Evolutionary conservation across 1,140 invertebrate genomes (phyloP).

Genomic region (Stegodyphus dumicola): DNA sequence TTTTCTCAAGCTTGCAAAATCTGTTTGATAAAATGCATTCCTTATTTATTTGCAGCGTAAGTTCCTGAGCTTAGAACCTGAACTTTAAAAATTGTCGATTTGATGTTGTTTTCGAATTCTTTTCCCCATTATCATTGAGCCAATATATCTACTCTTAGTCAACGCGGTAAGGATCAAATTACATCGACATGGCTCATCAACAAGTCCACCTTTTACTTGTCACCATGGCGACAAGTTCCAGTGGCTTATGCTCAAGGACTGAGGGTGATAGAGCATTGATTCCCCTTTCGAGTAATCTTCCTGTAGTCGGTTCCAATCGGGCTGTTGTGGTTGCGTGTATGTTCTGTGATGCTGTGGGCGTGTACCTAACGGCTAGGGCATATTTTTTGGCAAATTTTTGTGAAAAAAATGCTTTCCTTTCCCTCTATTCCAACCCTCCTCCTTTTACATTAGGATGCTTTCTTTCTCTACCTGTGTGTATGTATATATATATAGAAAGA

Average conservation of each 20-base stretch:
- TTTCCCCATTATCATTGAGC: too few species aligned
- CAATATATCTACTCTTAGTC: too few species aligned
- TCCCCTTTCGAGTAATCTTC: conserved; percentile 31
- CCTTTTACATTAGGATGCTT: too few species aligned
- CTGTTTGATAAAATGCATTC: too few species aligned
- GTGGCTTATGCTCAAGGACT: conserved; percentile 19
- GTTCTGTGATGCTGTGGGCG: conserved; percentile 24
- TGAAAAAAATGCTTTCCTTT: conserved; percentile 44
- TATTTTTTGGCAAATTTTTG: conserved; percentile 55
- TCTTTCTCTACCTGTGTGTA: too few species aligned
- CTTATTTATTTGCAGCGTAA: too few species aligned
- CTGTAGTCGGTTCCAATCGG: conserved; percentile 28
- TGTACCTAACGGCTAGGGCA: conserved; percentile 24
- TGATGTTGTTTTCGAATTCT: too few species aligned
- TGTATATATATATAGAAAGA: too few species aligned
- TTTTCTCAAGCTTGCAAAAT: too few species aligned
- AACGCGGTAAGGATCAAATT: conserved; percentile 14
- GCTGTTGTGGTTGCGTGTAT: conserved; percentile 26
- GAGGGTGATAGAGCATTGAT: conserved; percentile 51
- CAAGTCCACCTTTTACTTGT: conserved; percentile 61
- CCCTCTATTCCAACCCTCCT: background rate
- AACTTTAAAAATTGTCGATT: too few species aligned
- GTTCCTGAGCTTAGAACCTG: too few species aligned
- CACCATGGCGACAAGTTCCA: conserved; percentile 49
- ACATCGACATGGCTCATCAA: conserved; percentile 52